Evolutionary conservation across 2,888 invertebrate genomes (phyloP).

Genomic region (Auanema freiburgensis): DNA sequence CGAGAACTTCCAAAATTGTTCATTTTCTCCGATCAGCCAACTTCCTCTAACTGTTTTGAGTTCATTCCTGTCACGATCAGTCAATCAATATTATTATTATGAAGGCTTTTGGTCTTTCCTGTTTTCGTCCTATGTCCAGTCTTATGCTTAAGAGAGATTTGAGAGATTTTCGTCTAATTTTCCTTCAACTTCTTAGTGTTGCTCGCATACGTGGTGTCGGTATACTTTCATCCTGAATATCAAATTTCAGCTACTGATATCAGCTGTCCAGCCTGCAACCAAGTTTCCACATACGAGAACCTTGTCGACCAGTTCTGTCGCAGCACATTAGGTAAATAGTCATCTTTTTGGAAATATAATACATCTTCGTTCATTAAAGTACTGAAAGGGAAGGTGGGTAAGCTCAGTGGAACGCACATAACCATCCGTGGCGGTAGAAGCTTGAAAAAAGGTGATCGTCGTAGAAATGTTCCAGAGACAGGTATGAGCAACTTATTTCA

Average conservation of each 20-base stretch:
- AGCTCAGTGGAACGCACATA: slow-evolving; percentile 41
- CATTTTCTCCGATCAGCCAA: too few relatives aligned
- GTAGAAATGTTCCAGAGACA: slow-evolving; percentile 41
- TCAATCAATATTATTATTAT: too few relatives aligned
- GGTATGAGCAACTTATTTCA: slow-evolving; percentile 5
- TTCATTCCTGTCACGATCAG: too few relatives aligned
- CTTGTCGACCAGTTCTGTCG: slow-evolving; percentile 72
- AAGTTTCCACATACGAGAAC: slow-evolving; percentile 72
- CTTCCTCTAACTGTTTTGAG: too few relatives aligned
- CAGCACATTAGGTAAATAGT: slow-evolving; percentile 68
- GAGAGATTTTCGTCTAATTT: too few relatives aligned
- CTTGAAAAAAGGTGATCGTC: slow-evolving; percentile 50
- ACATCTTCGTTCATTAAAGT: slow-evolving; percentile 35
- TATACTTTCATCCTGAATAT: too few relatives aligned
- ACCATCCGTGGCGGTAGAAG: slow-evolving; percentile 49
- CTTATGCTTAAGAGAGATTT: too few relatives aligned
- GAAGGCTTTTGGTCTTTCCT: too few relatives aligned
- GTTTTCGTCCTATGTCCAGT: too few relatives aligned
- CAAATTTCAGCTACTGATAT: slow-evolving; percentile 43
- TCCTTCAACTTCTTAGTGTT: too few relatives aligned
- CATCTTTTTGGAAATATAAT: slow-evolving; percentile 1
- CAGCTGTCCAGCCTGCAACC: slow-evolving; percentile 69
- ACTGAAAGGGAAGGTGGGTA: slow-evolving; percentile 49
- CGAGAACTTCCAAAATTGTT: too few relatives aligned
- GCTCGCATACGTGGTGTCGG: too few relatives aligned